phyloP scores from a whole-genome alignment of 2,113 vertebrate species.

The Gymnogyps californianus region DNA sequence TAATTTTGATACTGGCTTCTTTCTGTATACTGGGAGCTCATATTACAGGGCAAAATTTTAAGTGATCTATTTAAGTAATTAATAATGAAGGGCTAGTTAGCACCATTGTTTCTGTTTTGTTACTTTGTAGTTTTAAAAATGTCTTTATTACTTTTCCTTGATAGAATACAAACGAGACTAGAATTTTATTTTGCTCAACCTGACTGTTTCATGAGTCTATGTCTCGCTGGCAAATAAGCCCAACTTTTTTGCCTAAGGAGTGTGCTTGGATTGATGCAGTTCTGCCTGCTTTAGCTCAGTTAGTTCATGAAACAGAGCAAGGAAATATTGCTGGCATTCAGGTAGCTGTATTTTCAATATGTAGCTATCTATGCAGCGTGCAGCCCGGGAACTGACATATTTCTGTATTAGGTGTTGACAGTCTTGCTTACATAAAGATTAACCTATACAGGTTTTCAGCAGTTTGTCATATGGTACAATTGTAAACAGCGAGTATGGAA shows the following conservation, averaged over 20 bases:
- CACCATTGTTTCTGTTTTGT: not conserved
- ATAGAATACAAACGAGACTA: not conserved
- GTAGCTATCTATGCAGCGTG: not conserved
- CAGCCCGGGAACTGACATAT: not conserved
- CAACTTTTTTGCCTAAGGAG: not conserved
- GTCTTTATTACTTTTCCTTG: not conserved
- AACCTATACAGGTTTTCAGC: conserved; percentile 43
- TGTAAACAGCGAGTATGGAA: not conserved
- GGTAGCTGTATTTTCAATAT: conserved; percentile 5
- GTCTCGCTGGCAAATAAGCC: not conserved
- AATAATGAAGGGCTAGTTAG: not conserved
- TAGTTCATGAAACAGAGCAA: not conserved
- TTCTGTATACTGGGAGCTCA: not conserved
- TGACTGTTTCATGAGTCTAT: not conserved
- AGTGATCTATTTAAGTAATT: not conserved
- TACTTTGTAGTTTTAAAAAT: not conserved
- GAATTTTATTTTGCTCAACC: not conserved
- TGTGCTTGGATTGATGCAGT: not conserved
- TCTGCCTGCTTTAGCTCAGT: conserved; percentile 35
- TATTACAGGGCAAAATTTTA: not conserved
- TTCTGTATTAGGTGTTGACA: conserved; percentile 52
- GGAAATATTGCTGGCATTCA: conserved; percentile 31
- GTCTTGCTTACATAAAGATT: conserved; percentile 58
- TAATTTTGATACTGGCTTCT: not conserved
- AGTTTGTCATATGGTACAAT: conserved; percentile 49